Percentiles rank a stretch among this genome's conserved stretches.
phyloP scores from a whole-genome alignment of 2,888 invertebrate species.

The Vandiemenella viatica region DNA sequence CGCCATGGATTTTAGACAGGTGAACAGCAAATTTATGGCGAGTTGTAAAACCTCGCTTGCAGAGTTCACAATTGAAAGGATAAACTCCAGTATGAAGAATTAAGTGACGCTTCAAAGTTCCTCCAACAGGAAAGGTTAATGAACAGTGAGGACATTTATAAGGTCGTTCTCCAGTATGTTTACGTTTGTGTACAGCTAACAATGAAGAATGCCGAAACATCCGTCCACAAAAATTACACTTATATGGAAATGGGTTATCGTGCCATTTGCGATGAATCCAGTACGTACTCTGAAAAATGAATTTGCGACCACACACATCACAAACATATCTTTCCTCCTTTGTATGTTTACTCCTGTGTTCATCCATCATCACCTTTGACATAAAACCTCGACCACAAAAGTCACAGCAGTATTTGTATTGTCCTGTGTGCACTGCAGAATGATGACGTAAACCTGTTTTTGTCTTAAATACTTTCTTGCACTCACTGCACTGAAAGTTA shows the following conservation, averaged over 20 bases:
- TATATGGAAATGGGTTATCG: conserved; percentile 18
- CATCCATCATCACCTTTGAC: conserved; percentile 18
- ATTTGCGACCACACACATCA: conserved; percentile 19
- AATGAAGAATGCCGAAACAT: conserved; percentile 18
- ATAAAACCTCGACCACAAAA: conserved; percentile 18
- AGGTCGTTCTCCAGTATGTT: conserved; percentile 31
- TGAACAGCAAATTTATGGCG: conserved; percentile 17
- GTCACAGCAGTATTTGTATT: conserved; percentile 18
- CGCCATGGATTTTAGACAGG: conserved; percentile 16
- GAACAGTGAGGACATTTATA: conserved; percentile 32
- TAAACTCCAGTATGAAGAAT: conserved; percentile 19
- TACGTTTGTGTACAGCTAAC: conserved; percentile 27
- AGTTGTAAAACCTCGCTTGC: conserved; percentile 18
- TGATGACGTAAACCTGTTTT: conserved; percentile 17
- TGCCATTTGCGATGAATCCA: conserved; percentile 20
- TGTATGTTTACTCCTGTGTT: conserved; percentile 18
- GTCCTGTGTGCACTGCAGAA: conserved; percentile 17
- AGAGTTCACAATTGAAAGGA: conserved; percentile 16
- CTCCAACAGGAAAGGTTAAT: conserved; percentile 29
- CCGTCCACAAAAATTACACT: conserved; percentile 17
- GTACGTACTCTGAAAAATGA: conserved; percentile 18
- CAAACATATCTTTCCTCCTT: conserved; percentile 19
- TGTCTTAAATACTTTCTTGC: conserved; percentile 17
- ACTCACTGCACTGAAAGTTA: conserved; percentile 15
- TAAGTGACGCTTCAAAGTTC: conserved; percentile 31